phyloP scores from a whole-genome alignment of 1,140 invertebrate genomes.

The Pissodes strobi region DNA sequence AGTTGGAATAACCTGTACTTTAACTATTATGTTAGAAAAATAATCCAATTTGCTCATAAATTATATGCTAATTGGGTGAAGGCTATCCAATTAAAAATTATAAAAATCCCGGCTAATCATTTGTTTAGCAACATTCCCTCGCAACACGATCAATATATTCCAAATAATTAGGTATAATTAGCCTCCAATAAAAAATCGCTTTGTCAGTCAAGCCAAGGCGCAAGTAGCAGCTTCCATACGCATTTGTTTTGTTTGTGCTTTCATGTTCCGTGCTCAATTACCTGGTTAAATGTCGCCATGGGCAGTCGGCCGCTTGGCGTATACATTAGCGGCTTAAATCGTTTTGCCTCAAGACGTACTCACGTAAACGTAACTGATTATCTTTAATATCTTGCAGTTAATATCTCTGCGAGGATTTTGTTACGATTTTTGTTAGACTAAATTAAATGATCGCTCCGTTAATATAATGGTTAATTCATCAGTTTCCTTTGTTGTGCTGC shows the following conservation, averaged over 20 bases:
- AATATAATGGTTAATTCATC: too few relatives aligned
- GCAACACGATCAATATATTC: slow-evolving; percentile 2
- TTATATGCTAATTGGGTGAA: background rate
- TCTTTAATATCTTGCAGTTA: slow-evolving; percentile 11
- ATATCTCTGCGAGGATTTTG: slow-evolving; percentile 8
- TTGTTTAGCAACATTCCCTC: background rate
- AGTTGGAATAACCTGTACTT: too few relatives aligned
- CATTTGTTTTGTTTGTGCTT: slow-evolving; percentile 31
- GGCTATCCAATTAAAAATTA: background rate
- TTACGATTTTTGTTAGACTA: too few relatives aligned
- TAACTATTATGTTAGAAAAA: too few relatives aligned
- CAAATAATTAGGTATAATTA: slow-evolving; percentile 28
- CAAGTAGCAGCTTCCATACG: slow-evolving; percentile 26
- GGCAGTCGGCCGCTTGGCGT: slow-evolving; percentile 36
- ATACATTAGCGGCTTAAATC: slow-evolving; percentile 43
- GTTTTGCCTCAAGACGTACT: slow-evolving; percentile 41
- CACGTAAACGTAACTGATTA: slow-evolving; percentile 39
- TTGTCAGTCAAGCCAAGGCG: slow-evolving; percentile 21
- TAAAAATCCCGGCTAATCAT: slow-evolving; percentile 3
- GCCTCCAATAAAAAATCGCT: slow-evolving; percentile 27
- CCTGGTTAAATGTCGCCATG: slow-evolving; percentile 43
- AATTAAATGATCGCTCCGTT: too few relatives aligned
- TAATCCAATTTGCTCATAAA: slow-evolving; percentile 1
- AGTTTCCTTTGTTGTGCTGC: too few relatives aligned
- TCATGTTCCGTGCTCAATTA: slow-evolving; percentile 29